Conservation (phyloP, 1,140 invertebrate species). For the Apis dorsata region DNA sequence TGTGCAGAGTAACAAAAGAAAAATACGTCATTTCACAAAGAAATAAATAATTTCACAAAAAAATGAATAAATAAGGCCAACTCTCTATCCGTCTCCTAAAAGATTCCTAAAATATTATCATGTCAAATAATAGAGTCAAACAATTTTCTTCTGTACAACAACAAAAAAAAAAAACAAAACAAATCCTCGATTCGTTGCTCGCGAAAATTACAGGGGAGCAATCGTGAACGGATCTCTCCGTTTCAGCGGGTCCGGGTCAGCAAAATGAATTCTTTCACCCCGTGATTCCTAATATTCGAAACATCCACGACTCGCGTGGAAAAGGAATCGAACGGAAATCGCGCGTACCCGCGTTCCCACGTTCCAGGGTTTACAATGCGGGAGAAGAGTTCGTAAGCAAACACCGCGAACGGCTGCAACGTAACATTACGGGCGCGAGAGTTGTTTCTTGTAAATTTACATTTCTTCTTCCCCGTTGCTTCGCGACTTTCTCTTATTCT, state of each 20-base stretch:
- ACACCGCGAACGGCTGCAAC: constrained; percentile 20
- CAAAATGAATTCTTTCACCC: not conserved
- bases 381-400: constrained; percentile 18
- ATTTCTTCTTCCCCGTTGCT: constrained; percentile 17
- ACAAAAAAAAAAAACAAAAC: too few species aligned
- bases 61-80: too few species aligned
- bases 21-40: too few species aligned
- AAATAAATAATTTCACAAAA: too few species aligned
- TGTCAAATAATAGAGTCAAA: too few species aligned
- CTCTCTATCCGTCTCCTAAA: too few species aligned
- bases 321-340: constrained; percentile 24
- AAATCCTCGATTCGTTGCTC: too few species aligned
- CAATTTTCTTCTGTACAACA: too few species aligned
- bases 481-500: constrained; percentile 27
- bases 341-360: constrained; percentile 23
- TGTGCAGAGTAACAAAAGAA: too few species aligned
- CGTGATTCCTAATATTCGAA: not conserved
- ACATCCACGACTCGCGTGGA: not conserved
- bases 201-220: not conserved
- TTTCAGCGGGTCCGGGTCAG: too few species aligned
- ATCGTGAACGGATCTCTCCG: too few species aligned
- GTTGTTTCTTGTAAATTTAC: constrained; percentile 44
- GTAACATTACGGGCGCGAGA: constrained; percentile 30
- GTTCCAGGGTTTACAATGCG: constrained; percentile 18
- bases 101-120: too few species aligned